Conservation (phyloP, 2,797 vertebrate species). For the Chromobotia macracanthus region DNA sequence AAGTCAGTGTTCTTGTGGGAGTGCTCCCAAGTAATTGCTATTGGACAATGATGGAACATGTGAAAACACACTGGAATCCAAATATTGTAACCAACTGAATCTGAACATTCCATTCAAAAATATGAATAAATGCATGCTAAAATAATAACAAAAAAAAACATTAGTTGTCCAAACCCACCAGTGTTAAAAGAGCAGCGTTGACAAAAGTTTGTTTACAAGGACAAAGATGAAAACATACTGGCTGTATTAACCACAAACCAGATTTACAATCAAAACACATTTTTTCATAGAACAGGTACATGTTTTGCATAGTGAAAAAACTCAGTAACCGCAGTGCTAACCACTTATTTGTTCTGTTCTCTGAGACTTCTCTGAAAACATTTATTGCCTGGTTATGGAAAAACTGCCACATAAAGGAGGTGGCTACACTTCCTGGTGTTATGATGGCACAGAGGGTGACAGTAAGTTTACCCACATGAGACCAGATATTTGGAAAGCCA, state of each 20-base stretch:
- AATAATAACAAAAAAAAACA: neutral
- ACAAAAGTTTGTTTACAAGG: neutral
- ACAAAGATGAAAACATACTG: neutral
- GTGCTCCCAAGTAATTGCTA: conserved; percentile 17
- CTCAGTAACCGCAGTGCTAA: neutral
- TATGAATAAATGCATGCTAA: neutral
- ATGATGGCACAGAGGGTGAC: conserved; percentile 1
- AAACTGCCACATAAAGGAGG: conserved; percentile 3
- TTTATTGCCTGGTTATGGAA: neutral
- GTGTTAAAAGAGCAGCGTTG: neutral
- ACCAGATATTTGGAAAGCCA: conserved; percentile 27
- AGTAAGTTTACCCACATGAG: neutral
- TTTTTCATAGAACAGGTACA: no score
- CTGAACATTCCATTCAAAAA: no score
- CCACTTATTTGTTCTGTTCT: neutral
- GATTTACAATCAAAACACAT: neutral
- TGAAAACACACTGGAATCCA: neutral
- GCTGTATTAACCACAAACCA: neutral
- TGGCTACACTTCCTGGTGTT: conserved; percentile 2
- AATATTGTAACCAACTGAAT: neutral
- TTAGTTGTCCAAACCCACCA: neutral
- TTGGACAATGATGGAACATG: neutral
- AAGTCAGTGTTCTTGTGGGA: conserved; percentile 16
- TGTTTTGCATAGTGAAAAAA: neutral
- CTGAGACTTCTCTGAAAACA: neutral